Evolutionary conservation across 2,888 invertebrate species (phyloP).

Genomic region (Microplitis deprimator): DNA sequence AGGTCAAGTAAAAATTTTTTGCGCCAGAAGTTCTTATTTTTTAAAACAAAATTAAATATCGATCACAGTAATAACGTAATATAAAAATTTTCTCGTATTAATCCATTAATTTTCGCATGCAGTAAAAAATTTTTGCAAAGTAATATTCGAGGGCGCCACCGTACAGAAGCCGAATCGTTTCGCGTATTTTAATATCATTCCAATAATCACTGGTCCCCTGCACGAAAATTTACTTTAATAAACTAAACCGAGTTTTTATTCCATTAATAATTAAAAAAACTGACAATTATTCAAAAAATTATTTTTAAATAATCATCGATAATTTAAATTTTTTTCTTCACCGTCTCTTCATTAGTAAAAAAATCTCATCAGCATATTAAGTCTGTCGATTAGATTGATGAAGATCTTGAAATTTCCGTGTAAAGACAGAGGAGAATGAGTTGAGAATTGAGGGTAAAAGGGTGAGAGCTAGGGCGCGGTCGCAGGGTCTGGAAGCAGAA

Average conservation of each 20-base stretch:
- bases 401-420: not conserved
- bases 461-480: slow-evolving; percentile 40
- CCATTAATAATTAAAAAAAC: not conserved
- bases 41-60: too few relatives aligned
- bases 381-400: not conserved
- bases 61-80: too few relatives aligned
- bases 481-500: slow-evolving; percentile 11
- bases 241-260: not conserved
- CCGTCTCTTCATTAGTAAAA: not conserved
- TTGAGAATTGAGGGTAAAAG: slow-evolving; percentile 45
- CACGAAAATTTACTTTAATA: too few relatives aligned
- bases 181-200: not conserved
- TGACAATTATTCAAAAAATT: not conserved
- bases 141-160: not conserved
- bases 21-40: too few relatives aligned
- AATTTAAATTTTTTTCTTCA: not conserved
- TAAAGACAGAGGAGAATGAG: slow-evolving; percentile 35
- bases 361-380: not conserved
- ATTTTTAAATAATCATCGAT: not conserved
- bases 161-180: not conserved
- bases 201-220: too few relatives aligned
- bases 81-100: too few relatives aligned
- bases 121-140: not conserved
- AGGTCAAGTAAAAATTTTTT: too few relatives aligned
- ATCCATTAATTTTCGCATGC: too few relatives aligned